Base-by-base conservation (phyloP, 2,113 vertebrate genomes). In the Pollachius pollachius region DNA sequence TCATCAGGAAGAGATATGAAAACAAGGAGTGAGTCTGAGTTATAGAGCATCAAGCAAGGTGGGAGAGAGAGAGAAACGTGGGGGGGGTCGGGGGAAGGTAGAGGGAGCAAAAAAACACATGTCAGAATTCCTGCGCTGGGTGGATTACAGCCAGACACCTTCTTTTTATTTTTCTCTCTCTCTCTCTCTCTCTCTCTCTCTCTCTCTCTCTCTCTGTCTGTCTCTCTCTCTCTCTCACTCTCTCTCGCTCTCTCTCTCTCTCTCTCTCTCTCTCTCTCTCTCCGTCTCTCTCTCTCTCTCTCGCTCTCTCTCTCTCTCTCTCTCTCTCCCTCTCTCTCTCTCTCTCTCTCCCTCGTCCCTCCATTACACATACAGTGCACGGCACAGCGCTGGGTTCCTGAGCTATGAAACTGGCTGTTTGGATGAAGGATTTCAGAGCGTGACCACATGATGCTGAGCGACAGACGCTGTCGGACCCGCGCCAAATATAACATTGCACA, bases 71-170 rank as follows among this genome's bases (percentile, higher is more conserved):
- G 18, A 19, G 64, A 68, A 48, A 69, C 63, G 52, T 6, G 63
- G 19, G 11, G 15, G 52, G 61, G 15, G 69, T 25, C 52, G 64
- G 64, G 69, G 67, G 65, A 52, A 30, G 57, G 34, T 2, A 68
- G 58, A 37, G 9, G 41, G 52, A 30, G 67, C 25, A 52, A 19
- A 57, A 71, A 52, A 60, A 70, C 68, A 80, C 27, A 68, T 60
- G 52, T 77, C 59, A 4, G 41, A 67, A 34, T 62, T 62, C 56
- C 60, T 69, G 68, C 56, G 27, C 11, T 4, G 12, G 37, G 58
- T 70, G 70, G 72, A 73, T 67, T 69, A 62, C 52, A 85, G 64
- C 77, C 73, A 80, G 70, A 77, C 54, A 60, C 69, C 52, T 34
- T 25, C 27, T 27, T 27, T 4, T 27, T n/a, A n/a, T n/a, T n/a